Conservation (phyloP, 2,888 invertebrate species). For the Ectropis crepuscularia region DNA sequence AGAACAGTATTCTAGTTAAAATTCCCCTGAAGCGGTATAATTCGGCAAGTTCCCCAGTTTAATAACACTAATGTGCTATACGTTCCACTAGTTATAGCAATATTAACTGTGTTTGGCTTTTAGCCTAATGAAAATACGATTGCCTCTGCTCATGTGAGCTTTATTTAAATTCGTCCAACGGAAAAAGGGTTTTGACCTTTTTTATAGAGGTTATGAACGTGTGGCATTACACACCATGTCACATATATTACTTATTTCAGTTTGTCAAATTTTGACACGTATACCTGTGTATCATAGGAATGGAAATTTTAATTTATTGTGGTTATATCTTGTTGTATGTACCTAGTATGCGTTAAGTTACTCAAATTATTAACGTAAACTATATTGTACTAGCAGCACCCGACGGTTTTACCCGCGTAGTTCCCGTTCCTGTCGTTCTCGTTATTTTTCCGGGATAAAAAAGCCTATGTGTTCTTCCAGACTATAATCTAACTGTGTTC, state of each 20-base stretch:
- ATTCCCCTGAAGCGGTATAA: background rate
- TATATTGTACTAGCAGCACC: too few species aligned
- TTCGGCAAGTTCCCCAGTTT: background rate
- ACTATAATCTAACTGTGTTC: too few species aligned
- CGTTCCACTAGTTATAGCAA: background rate
- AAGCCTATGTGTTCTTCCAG: too few species aligned
- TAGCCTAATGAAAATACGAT: slow-evolving; percentile 31
- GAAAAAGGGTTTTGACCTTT: slow-evolving; percentile 23
- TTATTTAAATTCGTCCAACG: slow-evolving; percentile 19
- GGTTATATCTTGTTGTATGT: too few species aligned
- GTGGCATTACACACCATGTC: background rate
- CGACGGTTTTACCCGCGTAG: too few species aligned
- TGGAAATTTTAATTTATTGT: too few species aligned
- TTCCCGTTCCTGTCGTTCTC: too few species aligned
- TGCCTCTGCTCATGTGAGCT: slow-evolving; percentile 26
- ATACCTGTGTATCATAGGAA: too few species aligned
- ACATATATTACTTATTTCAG: background rate
- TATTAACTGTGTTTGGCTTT: slow-evolving; percentile 20
- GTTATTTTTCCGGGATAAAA: too few species aligned
- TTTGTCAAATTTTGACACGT: too few species aligned
- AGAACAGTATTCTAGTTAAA: background rate
- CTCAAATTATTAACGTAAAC: too few species aligned
- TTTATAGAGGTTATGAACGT: background rate
- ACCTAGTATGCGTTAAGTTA: too few species aligned
- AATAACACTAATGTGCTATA: background rate